Evolutionary conservation across 1,140 invertebrate genomes (phyloP), one percentile per base, ranked within the genome.

Genomic region (Vanessa atalanta): DNA sequence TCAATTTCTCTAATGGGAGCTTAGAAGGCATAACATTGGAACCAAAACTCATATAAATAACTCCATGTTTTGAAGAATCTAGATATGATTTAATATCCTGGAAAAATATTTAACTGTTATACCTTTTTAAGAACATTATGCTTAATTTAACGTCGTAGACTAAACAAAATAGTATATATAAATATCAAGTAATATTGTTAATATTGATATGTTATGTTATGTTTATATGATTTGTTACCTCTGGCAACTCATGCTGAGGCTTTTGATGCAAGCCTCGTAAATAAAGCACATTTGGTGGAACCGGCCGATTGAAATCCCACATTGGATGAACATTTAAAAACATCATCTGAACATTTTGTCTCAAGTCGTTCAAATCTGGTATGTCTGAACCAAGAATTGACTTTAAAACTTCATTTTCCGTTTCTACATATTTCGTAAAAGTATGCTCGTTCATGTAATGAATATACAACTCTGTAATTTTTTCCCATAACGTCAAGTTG

Each of bases 41-140:
- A 96, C 94, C 0, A 94, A 93, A 3, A 95, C 95, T 14, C 82
- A 68, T 26, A 93, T 81, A 31, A 93, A 85, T 31, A 93, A 90
- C 43, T 94, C 93, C 12, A 9, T 43, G 37, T 43, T 6, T 43
- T 43, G 37, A 43, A 43, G 37, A 43, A 8, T 43, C 37, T 43
- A 95, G 70, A 60, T 93, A 94, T 13, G 92, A 77, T 77, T 94
- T 78, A 13, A 95, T 79, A 65, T 94, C 91, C 87, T 88, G 48
- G n/a, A 83, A 86, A 47, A 7, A n/a, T 53, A 53, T 53, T n/a
- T n/a, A n/a, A n/a, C n/a, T n/a, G n/a, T 16, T 8, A n/a, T 53
- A 53, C 51, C 26, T 1, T 31, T 31, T 2, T 31, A 31, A 31
- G 6, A 0, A 31, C 6, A 31, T 31, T 31, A 31, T 31, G 26